phyloP scores from a whole-genome alignment of 2,888 invertebrate genomes.

The Archips xylosteana region DNA sequence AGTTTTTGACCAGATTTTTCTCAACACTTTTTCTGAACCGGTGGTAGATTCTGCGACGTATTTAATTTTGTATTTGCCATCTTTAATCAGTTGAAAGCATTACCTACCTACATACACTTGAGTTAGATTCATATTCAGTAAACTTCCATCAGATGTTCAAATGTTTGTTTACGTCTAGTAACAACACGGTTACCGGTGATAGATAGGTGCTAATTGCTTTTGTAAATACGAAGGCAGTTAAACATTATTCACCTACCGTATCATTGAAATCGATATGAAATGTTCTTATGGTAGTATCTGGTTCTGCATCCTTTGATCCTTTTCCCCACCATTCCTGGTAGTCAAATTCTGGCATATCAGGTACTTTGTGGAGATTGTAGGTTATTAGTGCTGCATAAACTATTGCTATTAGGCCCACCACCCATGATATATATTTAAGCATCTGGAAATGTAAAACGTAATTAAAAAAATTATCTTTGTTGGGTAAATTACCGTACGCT shows the following conservation, averaged over 20 bases:
- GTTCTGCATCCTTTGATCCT: constrained; percentile 54
- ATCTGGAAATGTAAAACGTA: constrained; percentile 62
- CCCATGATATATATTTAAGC: constrained; percentile 53
- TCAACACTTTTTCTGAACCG: too few relatives aligned
- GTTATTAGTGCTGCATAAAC: constrained; percentile 54
- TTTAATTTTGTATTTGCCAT: too few relatives aligned
- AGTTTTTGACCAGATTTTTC: too few relatives aligned
- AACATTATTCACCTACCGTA: constrained; percentile 56
- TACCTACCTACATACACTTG: background rate
- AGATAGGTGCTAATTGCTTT: constrained; percentile 1
- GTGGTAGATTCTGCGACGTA: too few relatives aligned
- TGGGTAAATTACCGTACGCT: background rate
- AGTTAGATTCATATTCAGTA: background rate
- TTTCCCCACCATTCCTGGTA: constrained; percentile 75
- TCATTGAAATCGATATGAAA: constrained; percentile 75
- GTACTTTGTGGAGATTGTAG: constrained; percentile 52
- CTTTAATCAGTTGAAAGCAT: background rate
- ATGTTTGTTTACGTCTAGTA: constrained; percentile 3
- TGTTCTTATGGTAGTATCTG: constrained; percentile 64
- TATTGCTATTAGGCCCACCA: constrained; percentile 57
- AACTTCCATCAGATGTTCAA: background rate
- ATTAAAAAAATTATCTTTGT: background rate
- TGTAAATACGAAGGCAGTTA: background rate
- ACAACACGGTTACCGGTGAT: background rate
- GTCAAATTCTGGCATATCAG: constrained; percentile 65